A percentile compares a stretch with the other conserved stretches of the same genome.
Evolutionary conservation across 2,113 vertebrate species (phyloP).

Genomic region (Pluvianellus socialis): DNA sequence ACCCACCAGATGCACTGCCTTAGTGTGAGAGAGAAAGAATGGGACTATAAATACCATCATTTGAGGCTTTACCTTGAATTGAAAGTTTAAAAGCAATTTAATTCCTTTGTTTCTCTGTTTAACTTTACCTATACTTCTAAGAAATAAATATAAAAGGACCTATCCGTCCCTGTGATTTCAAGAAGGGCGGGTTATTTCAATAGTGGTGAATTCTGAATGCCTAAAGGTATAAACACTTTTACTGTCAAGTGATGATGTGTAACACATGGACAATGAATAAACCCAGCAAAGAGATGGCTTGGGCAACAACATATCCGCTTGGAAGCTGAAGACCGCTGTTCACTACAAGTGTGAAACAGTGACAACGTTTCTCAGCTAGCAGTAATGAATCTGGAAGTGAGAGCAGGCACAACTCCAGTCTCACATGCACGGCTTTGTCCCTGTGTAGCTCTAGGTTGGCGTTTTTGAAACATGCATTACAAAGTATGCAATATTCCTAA

Average conservation of each 20-base stretch:
- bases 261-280: neutral
- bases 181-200: neutral
- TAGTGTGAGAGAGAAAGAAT: neutral
- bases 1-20: neutral
- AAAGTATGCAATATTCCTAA: neutral
- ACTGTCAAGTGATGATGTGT: neutral
- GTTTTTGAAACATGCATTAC: neutral
- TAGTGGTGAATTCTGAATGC: neutral
- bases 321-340: rapidly evolving
- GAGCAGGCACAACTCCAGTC: neutral
- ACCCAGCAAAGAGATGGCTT: neutral
- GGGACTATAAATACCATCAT: neutral
- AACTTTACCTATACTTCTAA: neutral
- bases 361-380: neutral
- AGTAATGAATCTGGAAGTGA: neutral
- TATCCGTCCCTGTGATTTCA: neutral
- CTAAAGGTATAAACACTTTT: neutral
- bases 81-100: neutral
- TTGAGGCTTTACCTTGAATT: neutral
- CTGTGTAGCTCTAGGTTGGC: neutral
- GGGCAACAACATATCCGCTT: neutral
- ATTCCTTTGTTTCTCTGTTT: neutral
- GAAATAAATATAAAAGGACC: neutral
- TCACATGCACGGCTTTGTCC: neutral
- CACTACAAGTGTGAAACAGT: neutral